Evolutionary conservation across 2,797 vertebrate genomes (phyloP).

Genomic region (Sebastes itinus): DNA sequence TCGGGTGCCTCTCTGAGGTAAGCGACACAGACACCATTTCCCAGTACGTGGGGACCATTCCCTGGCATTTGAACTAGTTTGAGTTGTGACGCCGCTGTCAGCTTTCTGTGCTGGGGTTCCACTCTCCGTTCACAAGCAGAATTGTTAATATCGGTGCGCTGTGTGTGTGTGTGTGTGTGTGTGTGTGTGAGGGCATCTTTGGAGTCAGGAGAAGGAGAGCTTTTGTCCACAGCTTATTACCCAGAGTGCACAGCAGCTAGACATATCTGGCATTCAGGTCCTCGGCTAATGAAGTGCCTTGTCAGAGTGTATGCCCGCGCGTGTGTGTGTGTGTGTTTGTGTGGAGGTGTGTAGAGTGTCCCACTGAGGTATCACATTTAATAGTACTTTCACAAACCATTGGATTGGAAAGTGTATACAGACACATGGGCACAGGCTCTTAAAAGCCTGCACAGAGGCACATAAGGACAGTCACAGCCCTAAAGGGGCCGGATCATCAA

Average conservation of each 20-base stretch:
- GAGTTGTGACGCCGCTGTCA: conserved; percentile 42
- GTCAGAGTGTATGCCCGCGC: conserved; percentile 23
- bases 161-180: background rate
- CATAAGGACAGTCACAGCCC: background rate
- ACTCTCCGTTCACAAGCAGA: conserved; percentile 22
- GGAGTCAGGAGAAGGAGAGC: conserved; percentile 29
- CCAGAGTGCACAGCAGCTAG: conserved; percentile 47
- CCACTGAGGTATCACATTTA: conserved; percentile 29
- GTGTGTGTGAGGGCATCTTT: conserved; percentile 9
- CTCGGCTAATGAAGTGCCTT: conserved; percentile 65
- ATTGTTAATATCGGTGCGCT: conserved; percentile 12
- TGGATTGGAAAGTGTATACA: conserved; percentile 30
- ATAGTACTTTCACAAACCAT: conserved; percentile 33
- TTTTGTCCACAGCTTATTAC: conserved; percentile 62
- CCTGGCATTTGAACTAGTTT: conserved; percentile 22
- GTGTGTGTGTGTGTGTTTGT: background rate
- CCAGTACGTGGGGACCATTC: background rate
- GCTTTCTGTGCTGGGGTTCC: conserved; percentile 6
- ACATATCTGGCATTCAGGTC: conserved; percentile 58
- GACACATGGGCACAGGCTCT: background rate
- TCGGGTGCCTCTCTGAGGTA: conserved; percentile 27
- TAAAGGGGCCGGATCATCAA: background rate
- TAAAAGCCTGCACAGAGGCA: background rate
- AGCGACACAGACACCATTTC: conserved; percentile 15
- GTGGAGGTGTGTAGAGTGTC: background rate